Percentiles rank a stretch among this genome's conserved stretches.
phyloP scores from a whole-genome alignment of 2,113 vertebrate species.

The Sinocyclocheilus grahami region DNA sequence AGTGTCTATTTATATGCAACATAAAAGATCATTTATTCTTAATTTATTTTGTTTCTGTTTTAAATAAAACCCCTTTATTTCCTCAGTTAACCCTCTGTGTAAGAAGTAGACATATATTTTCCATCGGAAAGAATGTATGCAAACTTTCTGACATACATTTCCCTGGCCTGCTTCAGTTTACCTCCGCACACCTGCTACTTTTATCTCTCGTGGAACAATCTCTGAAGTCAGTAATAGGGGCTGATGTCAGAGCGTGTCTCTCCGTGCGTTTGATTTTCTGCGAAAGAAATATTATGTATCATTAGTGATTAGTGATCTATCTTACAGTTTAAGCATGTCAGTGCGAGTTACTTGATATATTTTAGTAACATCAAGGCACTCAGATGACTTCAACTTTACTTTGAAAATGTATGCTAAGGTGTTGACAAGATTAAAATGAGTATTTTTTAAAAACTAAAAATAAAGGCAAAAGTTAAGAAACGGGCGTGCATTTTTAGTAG shows the following conservation, averaged over 20 bases:
- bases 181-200: conserved; percentile 49
- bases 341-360: background rate
- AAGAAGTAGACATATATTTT: background rate
- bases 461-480: background rate
- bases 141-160: conserved; percentile 17
- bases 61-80: background rate
- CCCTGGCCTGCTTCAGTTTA: conserved; percentile 28
- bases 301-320: background rate
- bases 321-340: background rate
- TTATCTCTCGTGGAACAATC: conserved; percentile 48
- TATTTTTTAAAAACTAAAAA: background rate
- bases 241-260: background rate
- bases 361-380: background rate
- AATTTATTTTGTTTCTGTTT: background rate
- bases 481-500: background rate
- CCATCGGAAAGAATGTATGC: conserved; percentile 27
- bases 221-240: conserved; percentile 30
- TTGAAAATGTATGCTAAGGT: background rate
- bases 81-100: background rate
- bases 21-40: background rate
- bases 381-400: background rate
- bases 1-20: background rate
- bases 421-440: background rate
- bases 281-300: background rate
- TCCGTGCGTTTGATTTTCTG: conserved; percentile 7